Conservation (phyloP, 2,113 vertebrate genomes). For the Hepsetus odoe region DNA sequence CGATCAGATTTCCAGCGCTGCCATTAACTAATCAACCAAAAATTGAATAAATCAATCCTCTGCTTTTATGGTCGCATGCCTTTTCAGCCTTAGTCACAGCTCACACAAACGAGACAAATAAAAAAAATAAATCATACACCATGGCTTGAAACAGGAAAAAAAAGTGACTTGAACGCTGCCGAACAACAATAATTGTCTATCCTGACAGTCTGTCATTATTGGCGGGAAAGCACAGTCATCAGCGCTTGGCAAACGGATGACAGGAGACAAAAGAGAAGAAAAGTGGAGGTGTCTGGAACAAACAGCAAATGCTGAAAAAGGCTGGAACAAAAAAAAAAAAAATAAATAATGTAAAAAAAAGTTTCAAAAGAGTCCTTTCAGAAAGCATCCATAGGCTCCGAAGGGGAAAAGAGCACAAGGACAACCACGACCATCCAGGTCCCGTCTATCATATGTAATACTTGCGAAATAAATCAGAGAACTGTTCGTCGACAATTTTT, state of each 20-base stretch:
- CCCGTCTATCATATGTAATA: neutral
- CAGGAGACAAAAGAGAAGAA: slow-evolving; percentile 4
- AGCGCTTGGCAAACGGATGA: slow-evolving; percentile 2
- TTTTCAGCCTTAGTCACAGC: neutral
- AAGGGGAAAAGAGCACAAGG: neutral
- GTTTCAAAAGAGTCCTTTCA: slow-evolving; percentile 4
- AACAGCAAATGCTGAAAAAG: neutral
- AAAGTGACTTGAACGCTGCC: neutral
- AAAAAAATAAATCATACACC: no score
- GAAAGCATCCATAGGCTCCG: neutral
- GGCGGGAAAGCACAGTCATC: neutral
- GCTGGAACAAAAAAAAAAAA: neutral
- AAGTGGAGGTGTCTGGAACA: neutral
- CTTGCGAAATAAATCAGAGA: no score
- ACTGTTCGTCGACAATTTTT: no score
- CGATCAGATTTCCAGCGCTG: no score
- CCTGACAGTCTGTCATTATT: slow-evolving; percentile 17
- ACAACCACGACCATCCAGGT: neutral
- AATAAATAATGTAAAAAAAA: no score
- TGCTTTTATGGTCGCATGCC: no score
- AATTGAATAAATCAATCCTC: no score
- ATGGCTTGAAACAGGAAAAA: neutral
- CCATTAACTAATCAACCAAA: no score
- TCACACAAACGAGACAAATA: neutral
- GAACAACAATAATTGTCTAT: slow-evolving; percentile 30